These are phyloP conservation scores for Atherinomorus stipes DNA, from an alignment of 2,113 vertebrate genomes.

Conservation along the genomic window DNA sequence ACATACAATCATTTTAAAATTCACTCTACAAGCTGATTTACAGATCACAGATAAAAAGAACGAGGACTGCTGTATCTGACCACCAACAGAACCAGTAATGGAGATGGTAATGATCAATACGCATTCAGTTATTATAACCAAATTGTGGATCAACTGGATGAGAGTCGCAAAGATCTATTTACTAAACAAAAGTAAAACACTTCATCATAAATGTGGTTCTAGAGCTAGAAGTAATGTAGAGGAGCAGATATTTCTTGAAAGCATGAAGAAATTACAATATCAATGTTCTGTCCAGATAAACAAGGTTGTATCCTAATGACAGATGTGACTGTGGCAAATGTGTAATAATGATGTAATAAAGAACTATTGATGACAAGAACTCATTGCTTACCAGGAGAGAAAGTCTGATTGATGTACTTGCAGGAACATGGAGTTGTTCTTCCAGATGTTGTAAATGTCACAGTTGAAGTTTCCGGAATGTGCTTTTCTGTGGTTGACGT, in stretches of 20 bases:
- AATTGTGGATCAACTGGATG: no score
- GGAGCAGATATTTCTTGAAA: no score
- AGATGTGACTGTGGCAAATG: background rate
- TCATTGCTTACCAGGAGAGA: constrained; percentile 60
- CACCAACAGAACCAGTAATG: no score
- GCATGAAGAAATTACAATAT: no score
- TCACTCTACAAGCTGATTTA: background rate
- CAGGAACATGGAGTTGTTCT: constrained; percentile 65
- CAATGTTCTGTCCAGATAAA: no score
- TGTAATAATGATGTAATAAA: background rate
- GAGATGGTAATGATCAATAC: background rate
- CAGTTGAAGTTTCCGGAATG: background rate
- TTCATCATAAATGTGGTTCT: no score
- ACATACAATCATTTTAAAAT: background rate
- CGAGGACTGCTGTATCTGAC: no score
- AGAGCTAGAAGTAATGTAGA: no score
- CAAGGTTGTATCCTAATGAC: background rate
- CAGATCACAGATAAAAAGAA: no score
- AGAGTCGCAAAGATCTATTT: no score
- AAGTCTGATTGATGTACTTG: constrained; percentile 47
- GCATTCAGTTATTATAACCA: background rate
- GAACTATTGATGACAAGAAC: background rate
- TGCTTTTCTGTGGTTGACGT: background rate
- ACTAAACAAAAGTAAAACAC: no score
- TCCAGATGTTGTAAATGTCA: background rate